Percentiles rank a stretch among this genome's conserved stretches.
phyloP scores from a whole-genome alignment of 2,797 vertebrate species.

The Gymnocypris eckloni region DNA sequence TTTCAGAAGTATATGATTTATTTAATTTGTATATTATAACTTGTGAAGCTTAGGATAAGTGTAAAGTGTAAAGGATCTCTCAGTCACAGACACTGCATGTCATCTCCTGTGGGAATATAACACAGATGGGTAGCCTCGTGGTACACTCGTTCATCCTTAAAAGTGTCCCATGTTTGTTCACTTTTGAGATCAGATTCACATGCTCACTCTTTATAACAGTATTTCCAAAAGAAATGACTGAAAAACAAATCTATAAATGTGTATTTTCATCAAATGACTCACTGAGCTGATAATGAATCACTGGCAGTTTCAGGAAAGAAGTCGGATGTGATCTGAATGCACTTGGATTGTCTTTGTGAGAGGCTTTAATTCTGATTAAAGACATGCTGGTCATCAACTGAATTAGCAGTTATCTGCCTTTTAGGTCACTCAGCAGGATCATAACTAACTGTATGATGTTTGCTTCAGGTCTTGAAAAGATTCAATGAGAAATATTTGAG shows the following conservation, averaged over 20 bases:
- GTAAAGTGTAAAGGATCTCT: slow-evolving; percentile 1
- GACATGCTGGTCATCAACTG: neutral
- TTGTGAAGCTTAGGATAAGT: neutral
- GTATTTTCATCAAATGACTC: slow-evolving; percentile 4
- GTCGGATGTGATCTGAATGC: slow-evolving; percentile 13
- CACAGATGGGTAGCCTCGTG: slow-evolving; percentile 32
- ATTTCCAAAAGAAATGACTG: neutral
- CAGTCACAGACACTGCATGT: neutral
- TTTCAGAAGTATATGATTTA: neutral
- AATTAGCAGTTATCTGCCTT: slow-evolving; percentile 14
- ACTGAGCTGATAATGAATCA: slow-evolving; percentile 24
- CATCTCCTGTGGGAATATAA: slow-evolving; percentile 13
- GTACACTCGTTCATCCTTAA: slow-evolving; percentile 32
- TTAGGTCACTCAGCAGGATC: neutral
- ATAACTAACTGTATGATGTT: neutral
- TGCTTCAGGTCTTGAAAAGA: neutral
- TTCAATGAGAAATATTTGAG: neutral
- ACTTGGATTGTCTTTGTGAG: neutral
- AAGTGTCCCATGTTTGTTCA: slow-evolving; percentile 32
- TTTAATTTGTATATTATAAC: neutral
- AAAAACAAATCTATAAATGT: slow-evolving; percentile 18
- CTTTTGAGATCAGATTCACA: slow-evolving; percentile 47
- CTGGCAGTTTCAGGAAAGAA: neutral
- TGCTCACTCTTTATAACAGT: neutral
- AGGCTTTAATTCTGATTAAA: slow-evolving; percentile 11